Base-by-base conservation (phyloP, 2,113 vertebrate species). In the Australoheros scitulus region DNA sequence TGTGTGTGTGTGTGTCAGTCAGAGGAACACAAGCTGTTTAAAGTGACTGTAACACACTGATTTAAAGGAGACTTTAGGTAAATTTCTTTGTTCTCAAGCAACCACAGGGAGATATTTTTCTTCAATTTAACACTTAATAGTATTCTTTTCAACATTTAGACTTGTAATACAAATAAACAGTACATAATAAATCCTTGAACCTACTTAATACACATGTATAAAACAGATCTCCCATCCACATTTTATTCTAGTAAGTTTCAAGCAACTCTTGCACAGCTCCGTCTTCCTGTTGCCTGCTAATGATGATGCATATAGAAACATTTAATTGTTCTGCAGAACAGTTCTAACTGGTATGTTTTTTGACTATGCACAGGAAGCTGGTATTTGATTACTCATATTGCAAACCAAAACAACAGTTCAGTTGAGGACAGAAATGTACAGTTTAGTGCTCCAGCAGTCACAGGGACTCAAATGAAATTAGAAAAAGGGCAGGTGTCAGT, bases 321-420 rank as follows among this genome's bases (percentile, higher is more conserved):
- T 22, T 43, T 10, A 1, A 60, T 20, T 79, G 36, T 59, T 74
- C 64, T 50, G 55, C 24, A 15, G 24, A 82, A 60, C 50, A 15
- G 58, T 41, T 82, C 79, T 59, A 78, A 81, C 76, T 77, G 77
- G 85, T 76, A 58, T 76, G 38, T 74, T 55, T 72, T 72, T 72
- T 55, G 26, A 72, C 47, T n/a, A 72, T 72, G 32, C 68, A 79
- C 79, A 82, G 84, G 86, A 91, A 89, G 68, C 26, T 34, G 63
- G 2, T 14, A 34, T 29, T 34, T 79, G 74, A 84, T 88, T 87
- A 87, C 76, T 88, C 85, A 88, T 88, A 80, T 60, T 77, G 83
- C 17, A 41, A 89, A 80, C 18, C 22, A 38, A 70, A 80, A 34
- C 32, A 22, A 3, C 6, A 74, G 50, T 82, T 78, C 11, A 77